Conservation (phyloP, 2,888 invertebrate genomes). For the Diachrysia chrysitis region DNA sequence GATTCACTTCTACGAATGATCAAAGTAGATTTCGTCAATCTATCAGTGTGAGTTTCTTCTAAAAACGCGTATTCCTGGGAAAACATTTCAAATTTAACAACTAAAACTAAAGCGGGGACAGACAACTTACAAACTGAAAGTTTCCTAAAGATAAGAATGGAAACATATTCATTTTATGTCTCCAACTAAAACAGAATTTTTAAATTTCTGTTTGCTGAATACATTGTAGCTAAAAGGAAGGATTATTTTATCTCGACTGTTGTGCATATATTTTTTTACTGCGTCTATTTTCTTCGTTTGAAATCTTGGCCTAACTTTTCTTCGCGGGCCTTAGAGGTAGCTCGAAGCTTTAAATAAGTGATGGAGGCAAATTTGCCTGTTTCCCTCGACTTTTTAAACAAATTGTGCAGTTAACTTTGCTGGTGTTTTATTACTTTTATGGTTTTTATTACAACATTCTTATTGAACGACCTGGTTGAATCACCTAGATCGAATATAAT, state of each 20-base stretch:
- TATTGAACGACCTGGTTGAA: not conserved
- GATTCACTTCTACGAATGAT: constrained; percentile 95
- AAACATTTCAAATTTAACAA: constrained; percentile 36
- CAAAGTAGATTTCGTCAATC: constrained; percentile 94
- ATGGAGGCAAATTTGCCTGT: constrained; percentile 48
- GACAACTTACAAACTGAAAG: constrained; percentile 41
- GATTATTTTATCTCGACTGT: constrained; percentile 48
- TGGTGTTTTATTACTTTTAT: constrained; percentile 19
- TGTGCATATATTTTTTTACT: constrained; percentile 43
- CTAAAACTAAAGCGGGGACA: constrained; percentile 36
- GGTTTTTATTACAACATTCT: not conserved
- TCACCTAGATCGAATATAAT: not conserved
- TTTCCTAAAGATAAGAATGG: constrained; percentile 39
- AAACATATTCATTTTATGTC: constrained; percentile 49
- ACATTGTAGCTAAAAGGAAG: constrained; percentile 44
- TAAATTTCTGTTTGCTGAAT: constrained; percentile 53
- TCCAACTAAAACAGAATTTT: constrained; percentile 35
- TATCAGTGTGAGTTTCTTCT: constrained; percentile 93
- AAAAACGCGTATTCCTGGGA: constrained; percentile 92
- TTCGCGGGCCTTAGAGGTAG: constrained; percentile 7
- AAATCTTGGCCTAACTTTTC: constrained; percentile 45
- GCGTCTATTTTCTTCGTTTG: constrained; percentile 30
- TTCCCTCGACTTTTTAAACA: constrained; percentile 29
- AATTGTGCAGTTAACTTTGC: constrained; percentile 35
- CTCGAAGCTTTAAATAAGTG: constrained; percentile 43